Evolutionary conservation across 2,797 vertebrate species (phyloP), one percentile per base, ranked within the genome.

Genomic region (Thunnus albacares): DNA sequence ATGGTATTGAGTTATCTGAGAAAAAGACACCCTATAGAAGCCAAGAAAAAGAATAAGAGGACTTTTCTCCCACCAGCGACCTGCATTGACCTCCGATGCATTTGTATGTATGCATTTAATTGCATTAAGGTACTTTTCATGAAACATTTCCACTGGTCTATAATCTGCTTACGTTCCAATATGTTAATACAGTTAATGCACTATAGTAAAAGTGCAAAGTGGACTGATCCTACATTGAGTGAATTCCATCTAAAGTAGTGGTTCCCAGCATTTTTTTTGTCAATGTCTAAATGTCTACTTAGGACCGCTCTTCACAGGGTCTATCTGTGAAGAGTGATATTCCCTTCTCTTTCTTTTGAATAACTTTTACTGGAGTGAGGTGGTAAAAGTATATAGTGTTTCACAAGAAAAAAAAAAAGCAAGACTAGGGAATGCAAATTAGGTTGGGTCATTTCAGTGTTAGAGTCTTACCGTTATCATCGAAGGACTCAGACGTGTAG

Each of bases 401-500:
- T 17, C 35, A 52, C 0, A 4, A 33, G 35, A 41, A n/a, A 49
- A 20, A 49, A 49, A 51, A 35, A 38, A 35, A 12, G 28, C 20
- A 53, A 58, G n/a, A 55, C 49, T 41, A 61, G 28, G 6, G 6
- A 58, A 12, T 41, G 26, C 7, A 60, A 33, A 55, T 33, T 12
- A 13, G 17, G 35, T 28, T 15, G 14, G 18, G 15, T n/a, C 1
- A 0, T 51, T 47, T 79, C 13, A 33, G 71, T 4, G 24, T 30
- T 26, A n/a, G 18, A 24, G 13, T 82, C 96, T 96, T 94, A 99
- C 98, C 97, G 51, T 97, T 98, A 92, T 99, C 98, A 7, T 98
- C 97, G 1, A 97, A 97, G 0, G 97, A 98, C 82, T 98, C 98
- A 0, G 98, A 97, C 43, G 97, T 97, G 94, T 96, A 97, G 80